Base-by-base conservation (phyloP, 2,113 vertebrate genomes). In the Casuarius casuarius region DNA sequence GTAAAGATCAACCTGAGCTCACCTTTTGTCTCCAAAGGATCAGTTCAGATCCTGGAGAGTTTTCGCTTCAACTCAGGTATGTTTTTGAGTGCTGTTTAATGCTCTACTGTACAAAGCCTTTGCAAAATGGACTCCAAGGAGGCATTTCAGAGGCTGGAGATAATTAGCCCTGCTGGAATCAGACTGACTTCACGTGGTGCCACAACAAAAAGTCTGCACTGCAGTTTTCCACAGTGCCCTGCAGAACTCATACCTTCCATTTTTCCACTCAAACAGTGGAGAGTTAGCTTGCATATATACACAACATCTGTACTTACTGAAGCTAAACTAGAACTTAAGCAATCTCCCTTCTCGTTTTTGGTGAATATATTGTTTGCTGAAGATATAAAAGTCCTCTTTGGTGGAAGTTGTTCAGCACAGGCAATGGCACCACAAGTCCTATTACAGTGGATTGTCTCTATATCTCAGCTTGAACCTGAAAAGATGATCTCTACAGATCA, bases 151-250 rank as follows among this genome's bases (percentile, higher is more conserved):
- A 46, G 22, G 66, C 63, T 76, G 44, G 42, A 72, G 62, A 67
- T 12, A 33, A 40, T 3, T 3, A 93, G 51, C 28, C 0, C 1
- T 9, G n/a, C 65, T 31, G 65, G 44, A 3, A 0, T 48, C 40
- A 38, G 18, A 59, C 74, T 85, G 78, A 75, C 31, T 88, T 90
- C 12, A 21, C 7, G 20, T 13, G 31, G 7, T 40, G 67, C 44
- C 44, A 17, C n/a, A 48, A 19, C 85, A 18, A 7, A 71, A 25
- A 42, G 38, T 7, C 63, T 73, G 44, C 42, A 35, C 49, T 66
- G 29, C 26, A 22, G 38, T 38, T 33, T 62, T 86, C 59, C 23
- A 48, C 28, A 38, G 58, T 25, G 62, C 49, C 74, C 65, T 58
- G 59, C 63, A 74, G 54, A 91, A 62, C 46, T 51, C 51, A 48